Percentiles rank a stretch among this genome's conserved stretches.
phyloP scores from a whole-genome alignment of 92 coral and sea anemone genomes.

The Palythoa caribaeorum region DNA sequence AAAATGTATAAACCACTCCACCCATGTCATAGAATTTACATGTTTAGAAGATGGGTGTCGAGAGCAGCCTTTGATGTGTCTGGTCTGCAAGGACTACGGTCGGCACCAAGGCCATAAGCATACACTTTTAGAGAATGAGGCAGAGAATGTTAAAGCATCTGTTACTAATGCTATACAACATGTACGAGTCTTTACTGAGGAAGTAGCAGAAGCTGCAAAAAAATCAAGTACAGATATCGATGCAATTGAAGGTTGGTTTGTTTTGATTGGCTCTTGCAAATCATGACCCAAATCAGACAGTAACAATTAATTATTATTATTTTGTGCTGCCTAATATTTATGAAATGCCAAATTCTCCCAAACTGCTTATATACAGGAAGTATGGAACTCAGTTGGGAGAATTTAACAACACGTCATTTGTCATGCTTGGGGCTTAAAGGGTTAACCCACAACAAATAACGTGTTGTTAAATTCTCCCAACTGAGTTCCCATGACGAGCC shows the following conservation, averaged over 20 bases:
- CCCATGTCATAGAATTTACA: slow-evolving; percentile 95
- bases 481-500: no score
- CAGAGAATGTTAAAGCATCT: slow-evolving; percentile 92
- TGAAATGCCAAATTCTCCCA: no score
- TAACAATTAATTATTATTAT: no score
- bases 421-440: no score
- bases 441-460: no score
- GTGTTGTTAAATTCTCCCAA: no score
- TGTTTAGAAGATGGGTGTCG: slow-evolving; percentile 93
- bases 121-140: slow-evolving; percentile 88
- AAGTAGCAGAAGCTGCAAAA: slow-evolving; percentile 90
- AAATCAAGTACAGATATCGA: slow-evolving; percentile 91
- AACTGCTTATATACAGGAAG: no score
- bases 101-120: slow-evolving; percentile 97
- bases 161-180: slow-evolving; percentile 95
- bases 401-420: no score
- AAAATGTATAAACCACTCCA: slow-evolving; percentile 86
- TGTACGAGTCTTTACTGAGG: slow-evolving; percentile 90
- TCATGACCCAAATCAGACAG: no score
- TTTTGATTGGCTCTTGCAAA: no score
- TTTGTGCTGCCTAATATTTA: no score
- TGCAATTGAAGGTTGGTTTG: slow-evolving; percentile 89
- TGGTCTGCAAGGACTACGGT: slow-evolving; percentile 98
- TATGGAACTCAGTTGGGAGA: no score
- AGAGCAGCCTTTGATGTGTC: slow-evolving; percentile 94